Percentiles rank a stretch among this genome's conserved stretches.
These are phyloP conservation scores for Sitobion miscanthi DNA, from an alignment of 1,140 invertebrate genomes.

Conservation along the genomic window DNA sequence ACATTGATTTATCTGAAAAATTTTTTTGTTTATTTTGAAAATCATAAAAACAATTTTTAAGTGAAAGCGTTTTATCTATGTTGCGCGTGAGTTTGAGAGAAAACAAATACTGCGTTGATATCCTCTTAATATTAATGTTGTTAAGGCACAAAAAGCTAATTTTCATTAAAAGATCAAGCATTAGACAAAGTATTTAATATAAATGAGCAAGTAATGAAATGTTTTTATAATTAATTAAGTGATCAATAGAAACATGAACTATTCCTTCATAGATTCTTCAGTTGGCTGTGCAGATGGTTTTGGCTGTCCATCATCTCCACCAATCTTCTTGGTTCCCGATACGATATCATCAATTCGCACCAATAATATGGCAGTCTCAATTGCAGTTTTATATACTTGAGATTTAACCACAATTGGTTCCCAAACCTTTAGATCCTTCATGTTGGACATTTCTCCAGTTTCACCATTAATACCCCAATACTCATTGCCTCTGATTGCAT, in stretches of 20 bases:
- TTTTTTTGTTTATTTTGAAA: too few relatives aligned
- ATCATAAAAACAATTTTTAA: too few relatives aligned
- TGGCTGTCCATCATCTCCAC: slow-evolving; percentile 67
- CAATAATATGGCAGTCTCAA: slow-evolving; percentile 96
- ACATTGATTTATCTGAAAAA: too few relatives aligned
- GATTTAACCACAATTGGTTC: slow-evolving; percentile 96
- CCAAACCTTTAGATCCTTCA: slow-evolving; percentile 90
- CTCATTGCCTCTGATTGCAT: slow-evolving; percentile 68
- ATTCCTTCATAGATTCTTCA: slow-evolving; percentile 61
- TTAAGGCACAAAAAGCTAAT: not conserved
- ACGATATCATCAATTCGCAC: slow-evolving; percentile 99
- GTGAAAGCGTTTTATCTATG: too few relatives aligned
- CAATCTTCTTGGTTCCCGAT: slow-evolving; percentile 93
- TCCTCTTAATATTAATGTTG: not conserved
- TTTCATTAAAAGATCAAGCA: not conserved
- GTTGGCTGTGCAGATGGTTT: slow-evolving; percentile 58
- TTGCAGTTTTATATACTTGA: slow-evolving; percentile 95
- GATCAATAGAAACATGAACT: slow-evolving; percentile 21
- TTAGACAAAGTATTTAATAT: not conserved
- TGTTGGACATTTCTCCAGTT: slow-evolving; percentile 90
- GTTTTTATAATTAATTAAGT: not conserved
- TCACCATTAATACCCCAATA: slow-evolving; percentile 95
- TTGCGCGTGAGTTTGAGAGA: too few relatives aligned
- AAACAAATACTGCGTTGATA: too few relatives aligned
- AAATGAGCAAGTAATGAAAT: not conserved